Conservation (phyloP, 2,888 invertebrate species). For the Ectropis crepuscularia region DNA sequence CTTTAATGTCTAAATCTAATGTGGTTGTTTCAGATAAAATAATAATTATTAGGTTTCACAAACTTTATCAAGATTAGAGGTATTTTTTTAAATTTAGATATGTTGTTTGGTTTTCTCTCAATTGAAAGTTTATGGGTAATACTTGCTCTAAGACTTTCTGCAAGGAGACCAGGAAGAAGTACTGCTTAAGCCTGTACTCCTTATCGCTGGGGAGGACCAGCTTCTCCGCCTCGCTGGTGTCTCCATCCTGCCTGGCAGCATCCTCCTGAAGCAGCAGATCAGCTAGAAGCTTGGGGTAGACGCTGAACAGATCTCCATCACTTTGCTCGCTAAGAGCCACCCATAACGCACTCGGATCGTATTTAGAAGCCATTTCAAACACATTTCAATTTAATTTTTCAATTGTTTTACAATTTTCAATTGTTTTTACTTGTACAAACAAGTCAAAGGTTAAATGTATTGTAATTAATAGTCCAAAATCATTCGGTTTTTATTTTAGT, state of each 20-base stretch:
- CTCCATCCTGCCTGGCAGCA: conserved; percentile 71
- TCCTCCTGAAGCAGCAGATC: conserved; percentile 83
- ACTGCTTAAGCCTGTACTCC: conserved; percentile 88
- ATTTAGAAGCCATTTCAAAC: conserved; percentile 62
- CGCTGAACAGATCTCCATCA: conserved; percentile 86
- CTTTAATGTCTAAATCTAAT: too few relatives aligned
- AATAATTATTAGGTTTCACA: too few relatives aligned
- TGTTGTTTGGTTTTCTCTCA: not conserved
- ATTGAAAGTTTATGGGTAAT: conserved; percentile 40
- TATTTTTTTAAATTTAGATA: too few relatives aligned
- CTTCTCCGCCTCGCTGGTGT: conserved; percentile 78
- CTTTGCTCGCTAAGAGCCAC: conserved; percentile 83
- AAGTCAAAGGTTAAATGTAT: too few relatives aligned
- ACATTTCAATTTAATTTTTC: conserved; percentile 47
- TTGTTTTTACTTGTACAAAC: too few relatives aligned
- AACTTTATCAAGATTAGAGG: too few relatives aligned
- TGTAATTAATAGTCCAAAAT: too few relatives aligned
- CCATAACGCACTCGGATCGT: conserved; percentile 78
- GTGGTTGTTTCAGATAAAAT: too few relatives aligned
- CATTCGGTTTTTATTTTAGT: too few relatives aligned
- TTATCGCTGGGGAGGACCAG: conserved; percentile 88
- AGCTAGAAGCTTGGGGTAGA: conserved; percentile 87
- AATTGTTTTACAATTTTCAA: not conserved
- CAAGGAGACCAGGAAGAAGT: conserved; percentile 87
- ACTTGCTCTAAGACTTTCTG: conserved; percentile 81